Evolutionary conservation across 2,113 vertebrate species (phyloP), one percentile per base, ranked within the genome.

Genomic region (Scortum barcoo): DNA sequence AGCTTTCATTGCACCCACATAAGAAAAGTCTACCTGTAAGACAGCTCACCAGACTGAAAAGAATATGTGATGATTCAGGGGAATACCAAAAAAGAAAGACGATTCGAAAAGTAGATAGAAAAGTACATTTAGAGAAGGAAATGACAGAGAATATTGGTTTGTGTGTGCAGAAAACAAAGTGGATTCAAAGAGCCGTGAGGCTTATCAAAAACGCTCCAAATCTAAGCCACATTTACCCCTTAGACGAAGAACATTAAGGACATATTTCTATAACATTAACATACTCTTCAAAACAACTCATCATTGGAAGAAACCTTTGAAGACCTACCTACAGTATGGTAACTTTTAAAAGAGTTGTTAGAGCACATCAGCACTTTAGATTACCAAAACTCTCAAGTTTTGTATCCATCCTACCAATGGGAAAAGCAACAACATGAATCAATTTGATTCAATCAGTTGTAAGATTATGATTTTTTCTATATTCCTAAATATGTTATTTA

Each of bases 221-320:
- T 61, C 12, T 17, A 8, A 28, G 5, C 10, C 4, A 5, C 11
- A 30, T 48, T 40, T 7, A 46, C 51, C 38, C 12, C 10, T 3
- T 50, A 69, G 33, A 56, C 30, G 22, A 24, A 56, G 24, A 28
- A 30, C 56, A 30, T 30, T 28, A 58, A 56, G 50, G n/a, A 54
- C 50, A 71, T 20, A 19, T 30, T 28, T 28, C 24, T 40, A 16
- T 38, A 16, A 70, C 24, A 60, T 30, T 46, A 26, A 54, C 54
- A 10, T 74, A 11, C 24, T 74, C 72, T 24, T 12, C 28, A 61
- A 36, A 74, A 74, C 20, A 13, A n/a, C 40, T 40, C 40, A 61
- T 36, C 28, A 26, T 33, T 72, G 38, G 46, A 44, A 46, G 51
- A 58, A 72, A 30, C 54, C 11, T 24, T 22, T 30, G 22, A 7